A percentile compares a stretch with the other conserved stretches of the same genome.
These are phyloP conservation scores for crab-eating macaque (Macaca fascicularis) DNA, from an alignment of 2,113 vertebrate species.

Conservation along the genomic window T2T-MFA8v1.1 NC_088375.1:56701501-56702000, in stretches of 20 bases:
- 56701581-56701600: conserved; percentile 29
- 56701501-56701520: background rate
- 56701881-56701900: background rate
- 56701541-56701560: background rate
- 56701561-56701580: background rate
- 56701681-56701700: background rate
- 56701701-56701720: background rate
- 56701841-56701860: background rate
- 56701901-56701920: background rate
- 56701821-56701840: background rate
- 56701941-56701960: too few relatives aligned
- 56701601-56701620: background rate
- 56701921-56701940: background rate
- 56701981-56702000: background rate
- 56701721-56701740: background rate
- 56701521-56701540: background rate
- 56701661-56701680: background rate
- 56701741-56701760: background rate
- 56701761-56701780: background rate
- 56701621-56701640: background rate
- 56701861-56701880: background rate
- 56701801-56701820: background rate
- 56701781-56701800: too few relatives aligned
- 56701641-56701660: background rate
- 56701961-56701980: rapidly evolving